Evolutionary conservation across 2,888 invertebrate genomes (phyloP), one percentile per base, ranked within the genome.

Genomic region (Nymphalis urticae): DNA sequence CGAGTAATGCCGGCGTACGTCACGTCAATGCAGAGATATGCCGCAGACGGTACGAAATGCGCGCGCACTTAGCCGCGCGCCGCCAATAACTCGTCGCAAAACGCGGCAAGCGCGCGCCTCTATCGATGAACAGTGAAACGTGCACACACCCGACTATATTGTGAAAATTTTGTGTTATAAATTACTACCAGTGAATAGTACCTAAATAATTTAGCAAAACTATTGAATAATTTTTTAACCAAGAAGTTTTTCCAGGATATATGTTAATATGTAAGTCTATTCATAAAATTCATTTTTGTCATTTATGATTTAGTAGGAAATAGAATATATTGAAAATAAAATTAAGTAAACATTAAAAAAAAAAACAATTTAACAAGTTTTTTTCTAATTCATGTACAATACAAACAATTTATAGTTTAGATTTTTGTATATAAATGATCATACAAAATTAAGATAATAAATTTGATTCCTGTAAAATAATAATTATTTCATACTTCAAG

Each of bases 81-180:
- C 66, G 84, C 89, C 86, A 87, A 88, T 89, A 85, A 74, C 80
- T 79, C 83, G 78, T 80, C 77, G 81, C 81, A 75, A 81, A 79
- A 73, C 74, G 72, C 74, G 77, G 75, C 80, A 80, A 85, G 80
- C 85, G 84, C 87, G 87, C 86, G 86, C 84, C 84, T 76, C 78
- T 74, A 75, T 89, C 85, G 90, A 89, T 86, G 85, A 83, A 80
- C 79, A 75, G 77, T 77, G 74, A 78, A 81, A 73, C 72, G 70
- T 75, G 76, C 79, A 79, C 84, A 79, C 84, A 80, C 81, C 80
- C 81, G 81, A 75, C 72, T 73, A 75, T 74, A 77, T 75, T 79
- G 78, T 81, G 77, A 77, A 71, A 73, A 72, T 68, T 69, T 66
- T 70, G 75, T 69, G 70, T 48, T 67, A 62, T 27, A 64, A 59